Evolutionary conservation across 2,888 invertebrate species (phyloP).

Genomic region (Limnephilus rhombicus): DNA sequence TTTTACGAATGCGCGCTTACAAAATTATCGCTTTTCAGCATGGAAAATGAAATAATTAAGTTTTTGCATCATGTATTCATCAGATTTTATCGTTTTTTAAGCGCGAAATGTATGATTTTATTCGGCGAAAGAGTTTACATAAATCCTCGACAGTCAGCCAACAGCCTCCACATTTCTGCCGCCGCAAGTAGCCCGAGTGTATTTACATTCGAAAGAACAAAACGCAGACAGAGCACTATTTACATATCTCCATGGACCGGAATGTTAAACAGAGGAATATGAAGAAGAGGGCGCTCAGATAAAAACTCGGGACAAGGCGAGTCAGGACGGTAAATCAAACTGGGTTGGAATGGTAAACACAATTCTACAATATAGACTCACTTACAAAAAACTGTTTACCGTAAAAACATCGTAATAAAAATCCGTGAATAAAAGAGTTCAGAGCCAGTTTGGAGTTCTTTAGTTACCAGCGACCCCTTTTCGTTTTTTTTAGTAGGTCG

Average conservation of each 20-base stretch:
- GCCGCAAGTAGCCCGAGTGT: slow-evolving; percentile 70
- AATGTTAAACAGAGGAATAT: slow-evolving; percentile 13
- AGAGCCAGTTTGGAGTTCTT: not conserved
- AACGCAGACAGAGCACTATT: not conserved
- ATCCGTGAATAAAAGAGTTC: not conserved
- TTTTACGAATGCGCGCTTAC: not conserved
- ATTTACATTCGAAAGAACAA: slow-evolving; percentile 25
- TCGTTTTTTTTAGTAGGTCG: not conserved
- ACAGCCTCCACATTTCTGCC: slow-evolving; percentile 80
- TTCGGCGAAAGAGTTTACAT: not conserved
- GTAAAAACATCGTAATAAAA: not conserved
- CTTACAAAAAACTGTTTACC: not conserved
- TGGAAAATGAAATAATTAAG: not conserved
- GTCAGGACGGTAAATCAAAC: slow-evolving; percentile 3
- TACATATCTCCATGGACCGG: slow-evolving; percentile 18
- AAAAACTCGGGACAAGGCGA: slow-evolving; percentile 15
- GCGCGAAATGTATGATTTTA: slow-evolving; percentile 37
- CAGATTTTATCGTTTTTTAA: not conserved
- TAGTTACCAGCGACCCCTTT: not conserved
- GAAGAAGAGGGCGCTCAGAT: not conserved
- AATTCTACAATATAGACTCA: not conserved
- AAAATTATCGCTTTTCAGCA: not conserved
- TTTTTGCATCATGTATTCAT: not conserved
- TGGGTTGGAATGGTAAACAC: not conserved
- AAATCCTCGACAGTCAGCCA: slow-evolving; percentile 69